Conservation (phyloP, 2,888 invertebrate species). For the Helobdella robusta region DNA sequence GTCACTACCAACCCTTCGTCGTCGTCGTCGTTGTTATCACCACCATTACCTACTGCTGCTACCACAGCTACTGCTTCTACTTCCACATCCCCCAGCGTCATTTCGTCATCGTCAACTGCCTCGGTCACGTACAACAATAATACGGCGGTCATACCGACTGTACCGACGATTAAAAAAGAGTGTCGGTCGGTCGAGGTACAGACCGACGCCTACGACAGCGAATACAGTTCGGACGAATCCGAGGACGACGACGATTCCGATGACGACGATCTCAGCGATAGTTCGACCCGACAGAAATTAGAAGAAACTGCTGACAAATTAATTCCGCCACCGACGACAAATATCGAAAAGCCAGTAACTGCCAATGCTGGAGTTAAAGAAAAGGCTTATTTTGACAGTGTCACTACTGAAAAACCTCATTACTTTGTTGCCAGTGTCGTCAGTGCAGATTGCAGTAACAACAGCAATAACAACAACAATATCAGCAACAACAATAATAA, state of each 20-base stretch:
- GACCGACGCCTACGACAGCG: conserved; percentile 30
- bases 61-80: no score
- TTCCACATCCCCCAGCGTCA: no score
- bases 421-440: neutral
- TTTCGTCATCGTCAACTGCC: no score
- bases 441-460: neutral
- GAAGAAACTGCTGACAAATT: conserved; percentile 8
- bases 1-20: no score
- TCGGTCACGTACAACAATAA: neutral
- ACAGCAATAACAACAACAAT: neutral
- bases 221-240: conserved; percentile 20
- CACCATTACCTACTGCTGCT: no score
- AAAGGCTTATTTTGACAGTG: no score
- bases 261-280: neutral
- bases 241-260: conserved; percentile 24
- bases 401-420: no score
- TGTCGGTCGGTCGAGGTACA: conserved; percentile 27
- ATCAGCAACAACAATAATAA: no score
- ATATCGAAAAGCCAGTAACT: no score
- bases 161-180: conserved; percentile 4
- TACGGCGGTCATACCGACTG: neutral
- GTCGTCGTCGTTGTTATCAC: no score
- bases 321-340: no score
- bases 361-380: no score
- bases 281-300: neutral